Percentiles rank a stretch among this genome's conserved stretches.
Evolutionary conservation across 1,140 invertebrate species (phyloP).

Genomic region (Microplitis mediator): DNA sequence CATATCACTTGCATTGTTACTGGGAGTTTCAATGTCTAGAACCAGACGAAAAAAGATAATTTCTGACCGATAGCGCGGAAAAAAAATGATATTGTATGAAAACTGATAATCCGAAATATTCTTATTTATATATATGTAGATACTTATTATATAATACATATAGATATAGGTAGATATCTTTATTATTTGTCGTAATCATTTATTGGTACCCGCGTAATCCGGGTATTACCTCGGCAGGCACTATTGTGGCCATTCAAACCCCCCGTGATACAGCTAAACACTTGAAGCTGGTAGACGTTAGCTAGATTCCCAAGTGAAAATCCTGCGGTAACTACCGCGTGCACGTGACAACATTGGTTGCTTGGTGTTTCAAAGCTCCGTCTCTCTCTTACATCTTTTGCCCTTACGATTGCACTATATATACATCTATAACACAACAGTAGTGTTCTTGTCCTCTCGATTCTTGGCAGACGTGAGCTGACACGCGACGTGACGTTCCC

Average conservation of each 20-base stretch:
- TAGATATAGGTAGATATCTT: neutral
- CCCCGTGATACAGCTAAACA: conserved; percentile 1
- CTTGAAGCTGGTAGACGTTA: neutral
- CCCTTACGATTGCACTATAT: conserved; percentile 1
- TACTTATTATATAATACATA: no score
- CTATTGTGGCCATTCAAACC: neutral
- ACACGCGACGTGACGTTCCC: conserved; percentile 27
- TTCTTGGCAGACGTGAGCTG: conserved; percentile 29
- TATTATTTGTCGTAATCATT: neutral
- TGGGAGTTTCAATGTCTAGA: no score
- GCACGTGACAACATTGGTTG: conserved; percentile 6
- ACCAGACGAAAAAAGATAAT: no score
- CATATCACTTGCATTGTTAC: no score
- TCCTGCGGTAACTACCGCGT: conserved; percentile 18
- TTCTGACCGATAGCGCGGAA: no score
- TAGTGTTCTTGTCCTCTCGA: conserved; percentile 8
- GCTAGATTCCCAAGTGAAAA: conserved; percentile 18
- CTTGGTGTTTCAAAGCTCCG: conserved; percentile 2
- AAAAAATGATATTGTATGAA: no score
- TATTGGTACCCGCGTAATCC: neutral
- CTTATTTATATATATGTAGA: neutral
- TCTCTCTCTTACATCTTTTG: neutral
- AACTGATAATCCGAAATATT: neutral
- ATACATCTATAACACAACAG: neutral
- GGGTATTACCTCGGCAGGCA: neutral